Conservation (phyloP, 2,797 vertebrate species). For the Eulemur albifrons region DNA sequence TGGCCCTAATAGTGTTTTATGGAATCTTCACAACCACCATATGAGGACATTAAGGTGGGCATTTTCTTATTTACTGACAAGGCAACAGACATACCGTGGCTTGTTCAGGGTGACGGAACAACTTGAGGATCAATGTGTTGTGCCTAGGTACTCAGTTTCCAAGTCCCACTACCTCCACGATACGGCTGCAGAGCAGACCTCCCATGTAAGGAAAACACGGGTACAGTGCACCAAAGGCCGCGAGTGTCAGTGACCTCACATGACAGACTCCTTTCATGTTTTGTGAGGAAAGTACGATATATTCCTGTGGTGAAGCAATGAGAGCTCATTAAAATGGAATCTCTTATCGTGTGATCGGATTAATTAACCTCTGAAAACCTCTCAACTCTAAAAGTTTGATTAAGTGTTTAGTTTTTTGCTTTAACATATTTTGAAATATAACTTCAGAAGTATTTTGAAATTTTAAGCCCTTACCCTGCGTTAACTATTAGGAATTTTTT, state of each 20-base stretch:
- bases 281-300: not conserved
- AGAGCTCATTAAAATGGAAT: not conserved
- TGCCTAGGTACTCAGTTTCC: not conserved
- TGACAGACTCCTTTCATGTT: not conserved
- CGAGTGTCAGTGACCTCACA: not conserved
- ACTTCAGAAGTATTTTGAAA: conserved; percentile 40
- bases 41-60: not conserved
- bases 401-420: not conserved
- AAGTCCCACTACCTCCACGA: not conserved
- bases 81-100: not conserved
- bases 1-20: not conserved
- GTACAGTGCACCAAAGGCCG: not conserved
- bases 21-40: not conserved
- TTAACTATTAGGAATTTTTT: not conserved
- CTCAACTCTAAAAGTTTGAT: not conserved
- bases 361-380: conserved; percentile 31
- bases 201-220: not conserved
- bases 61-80: not conserved
- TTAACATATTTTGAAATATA: conserved; percentile 53
- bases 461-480: not conserved
- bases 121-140: not conserved
- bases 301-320: not conserved
- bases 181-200: not conserved
- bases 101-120: not conserved
- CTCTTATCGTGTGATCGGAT: not conserved